These are phyloP conservation scores for Poecilia wingei DNA, from an alignment of 2,797 vertebrate genomes.

Conservation along the genomic window DNA sequence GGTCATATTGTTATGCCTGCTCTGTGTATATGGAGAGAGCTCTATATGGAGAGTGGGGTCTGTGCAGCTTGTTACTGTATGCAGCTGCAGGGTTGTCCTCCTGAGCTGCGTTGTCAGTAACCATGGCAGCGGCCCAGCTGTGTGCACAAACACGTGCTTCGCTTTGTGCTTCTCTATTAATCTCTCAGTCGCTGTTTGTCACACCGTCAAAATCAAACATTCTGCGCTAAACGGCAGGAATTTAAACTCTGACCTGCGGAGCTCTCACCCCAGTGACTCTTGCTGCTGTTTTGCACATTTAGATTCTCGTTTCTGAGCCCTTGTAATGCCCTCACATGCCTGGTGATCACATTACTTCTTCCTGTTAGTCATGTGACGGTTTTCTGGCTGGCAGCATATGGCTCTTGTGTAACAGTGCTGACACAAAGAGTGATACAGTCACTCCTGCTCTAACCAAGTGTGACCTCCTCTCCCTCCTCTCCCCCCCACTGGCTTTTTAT, in stretches of 20 bases:
- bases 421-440: constrained; percentile 70
- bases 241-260: constrained; percentile 8
- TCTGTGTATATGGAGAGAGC: not conserved
- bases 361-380: constrained; percentile 80
- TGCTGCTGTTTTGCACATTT: constrained; percentile 31
- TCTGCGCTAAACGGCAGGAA: not conserved
- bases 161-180: constrained; percentile 46
- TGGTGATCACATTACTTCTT: constrained; percentile 75
- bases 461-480: constrained; percentile 48
- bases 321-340: constrained; percentile 74
- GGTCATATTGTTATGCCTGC: constrained; percentile 3
- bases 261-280: constrained; percentile 34
- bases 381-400: constrained; percentile 61
- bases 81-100: constrained; percentile 31
- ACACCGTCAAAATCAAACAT: not conserved
- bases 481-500: constrained; percentile 57
- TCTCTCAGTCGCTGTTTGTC: constrained; percentile 5
- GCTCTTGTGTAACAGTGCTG: constrained; percentile 72
- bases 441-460: constrained; percentile 53
- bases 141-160: constrained; percentile 75
- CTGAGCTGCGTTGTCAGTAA: constrained; percentile 73
- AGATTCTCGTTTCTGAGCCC: constrained; percentile 25
- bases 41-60: not conserved
- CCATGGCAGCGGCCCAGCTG: constrained; percentile 76
- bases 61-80: constrained; percentile 8